Conservation (phyloP, 2,113 vertebrate genomes). For the Xiphophorus maculatus region DNA sequence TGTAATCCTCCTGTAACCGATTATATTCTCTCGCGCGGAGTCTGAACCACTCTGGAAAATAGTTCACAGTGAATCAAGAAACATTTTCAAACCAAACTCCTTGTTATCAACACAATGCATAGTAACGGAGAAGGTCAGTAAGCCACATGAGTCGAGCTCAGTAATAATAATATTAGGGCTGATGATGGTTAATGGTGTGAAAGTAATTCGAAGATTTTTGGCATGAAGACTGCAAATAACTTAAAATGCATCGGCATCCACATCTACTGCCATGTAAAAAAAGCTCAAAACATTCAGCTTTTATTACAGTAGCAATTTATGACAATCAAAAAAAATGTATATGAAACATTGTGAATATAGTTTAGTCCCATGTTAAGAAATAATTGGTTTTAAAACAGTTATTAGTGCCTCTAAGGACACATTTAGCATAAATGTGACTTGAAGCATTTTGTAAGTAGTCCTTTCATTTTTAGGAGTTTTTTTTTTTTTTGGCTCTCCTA, state of each 20-base stretch:
- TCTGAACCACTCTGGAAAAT: background rate
- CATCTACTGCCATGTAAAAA: background rate
- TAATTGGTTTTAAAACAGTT: too few species aligned
- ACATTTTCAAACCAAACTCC: constrained; percentile 35
- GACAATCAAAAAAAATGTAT: too few species aligned
- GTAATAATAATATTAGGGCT: background rate
- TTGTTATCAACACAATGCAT: constrained; percentile 68
- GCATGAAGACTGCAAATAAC: background rate
- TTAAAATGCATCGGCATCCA: background rate
- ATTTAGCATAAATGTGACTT: too few species aligned
- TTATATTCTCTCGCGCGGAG: background rate
- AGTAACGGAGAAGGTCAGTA: constrained; percentile 48
- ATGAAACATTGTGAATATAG: too few species aligned
- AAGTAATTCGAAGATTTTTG: background rate
- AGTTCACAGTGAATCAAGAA: constrained; percentile 66
- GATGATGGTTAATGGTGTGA: too few species aligned
- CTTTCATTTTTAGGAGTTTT: too few species aligned
- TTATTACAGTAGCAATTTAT: background rate
- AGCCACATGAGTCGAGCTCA: constrained; percentile 11
- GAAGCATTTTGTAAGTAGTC: too few species aligned
- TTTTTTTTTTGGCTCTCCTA: too few species aligned
- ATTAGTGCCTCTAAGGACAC: too few species aligned
- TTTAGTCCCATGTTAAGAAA: too few species aligned
- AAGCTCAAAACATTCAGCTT: background rate
- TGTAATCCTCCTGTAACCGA: background rate